Evolutionary conservation across 2,797 vertebrate genomes (phyloP).

Genomic region (Fratercula arctica): DNA sequence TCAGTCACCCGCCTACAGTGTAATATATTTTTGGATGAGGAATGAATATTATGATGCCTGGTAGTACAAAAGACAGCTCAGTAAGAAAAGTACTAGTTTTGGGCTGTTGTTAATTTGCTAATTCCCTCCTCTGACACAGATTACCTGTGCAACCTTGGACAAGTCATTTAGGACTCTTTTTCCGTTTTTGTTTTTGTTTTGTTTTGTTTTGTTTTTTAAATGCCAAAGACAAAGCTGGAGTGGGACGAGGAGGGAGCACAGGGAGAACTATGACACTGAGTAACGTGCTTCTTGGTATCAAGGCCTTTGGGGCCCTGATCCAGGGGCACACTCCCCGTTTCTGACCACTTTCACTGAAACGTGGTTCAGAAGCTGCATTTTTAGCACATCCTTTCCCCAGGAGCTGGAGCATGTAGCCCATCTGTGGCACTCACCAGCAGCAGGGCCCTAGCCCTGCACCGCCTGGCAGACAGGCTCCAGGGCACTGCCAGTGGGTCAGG

Average conservation of each 20-base stretch:
- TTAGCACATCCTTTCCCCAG: not conserved
- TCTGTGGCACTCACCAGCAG: rapidly evolving
- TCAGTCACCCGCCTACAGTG: not conserved
- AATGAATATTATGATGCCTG: not conserved
- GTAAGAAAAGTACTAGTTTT: not conserved
- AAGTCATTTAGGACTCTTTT: not conserved
- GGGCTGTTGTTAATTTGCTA: not conserved
- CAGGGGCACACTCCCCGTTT: not conserved
- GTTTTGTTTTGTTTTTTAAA: not conserved
- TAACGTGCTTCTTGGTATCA: not conserved
- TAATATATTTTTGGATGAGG: not conserved
- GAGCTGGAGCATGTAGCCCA: not conserved
- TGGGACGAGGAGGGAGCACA: not conserved
- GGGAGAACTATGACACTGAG: not conserved
- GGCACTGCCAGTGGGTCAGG: not conserved
- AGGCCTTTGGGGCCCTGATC: not conserved
- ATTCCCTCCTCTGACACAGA: not conserved
- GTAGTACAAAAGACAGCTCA: not conserved
- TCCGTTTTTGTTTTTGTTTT: too few relatives aligned
- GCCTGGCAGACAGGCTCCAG: not conserved
- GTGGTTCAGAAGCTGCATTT: not conserved
- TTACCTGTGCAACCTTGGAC: not conserved
- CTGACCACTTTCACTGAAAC: not conserved
- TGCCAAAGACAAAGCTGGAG: not conserved
- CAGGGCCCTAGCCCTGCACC: not conserved